Evolutionary conservation across 1,140 invertebrate species (phyloP), one percentile per base, ranked within the genome.

Genomic region (Cryptotermes secundus): DNA sequence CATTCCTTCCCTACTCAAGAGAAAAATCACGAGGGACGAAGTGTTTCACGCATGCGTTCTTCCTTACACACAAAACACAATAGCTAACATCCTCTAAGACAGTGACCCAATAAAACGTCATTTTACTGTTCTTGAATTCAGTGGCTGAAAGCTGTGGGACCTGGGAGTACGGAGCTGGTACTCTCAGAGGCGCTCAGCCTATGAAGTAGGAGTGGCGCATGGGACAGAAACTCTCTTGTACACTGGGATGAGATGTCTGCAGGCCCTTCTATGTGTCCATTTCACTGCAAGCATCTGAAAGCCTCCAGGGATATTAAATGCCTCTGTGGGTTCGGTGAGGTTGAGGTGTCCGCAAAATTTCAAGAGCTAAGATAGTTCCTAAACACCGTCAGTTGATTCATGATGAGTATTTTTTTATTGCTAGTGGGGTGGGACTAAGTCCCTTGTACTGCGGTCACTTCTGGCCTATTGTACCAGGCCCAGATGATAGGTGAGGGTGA

Each of bases 71-170:
- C 26, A 6, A 26, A 26, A 26, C 4, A 16, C 59, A n/a, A 14
- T 72, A 72, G n/a, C 59, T 72, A 26, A 4, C 59, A n/a, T 4
- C 59, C 7, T 72, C 59, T 31, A 26, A n/a, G n/a, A 72, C 59
- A 26, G 59, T 72, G 59, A 72, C 59, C 59, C 16, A 72, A 72
- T 72, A 72, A 72, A 72, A n/a, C 59, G 59, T 19, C n/a, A 22
- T 72, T 72, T 72, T 72, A 72, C 59, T 72, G 59, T 72, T 72
- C 59, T 72, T 72, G 59, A 31, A n/a, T 72, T 72, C 59, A 9
- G 59, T 72, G 59, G 59, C 59, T 72, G 14, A 72, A 72, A 72
- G 59, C 59, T 72, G 26, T 72, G 59, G 59, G 59, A 31, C 59
- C 45, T 49, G 45, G 45, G 16, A 49, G 14, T 49, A 49, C 31